These are phyloP conservation scores for Netelia inedita DNA, from an alignment of 2,888 invertebrate genomes.

Conservation along the genomic window DNA sequence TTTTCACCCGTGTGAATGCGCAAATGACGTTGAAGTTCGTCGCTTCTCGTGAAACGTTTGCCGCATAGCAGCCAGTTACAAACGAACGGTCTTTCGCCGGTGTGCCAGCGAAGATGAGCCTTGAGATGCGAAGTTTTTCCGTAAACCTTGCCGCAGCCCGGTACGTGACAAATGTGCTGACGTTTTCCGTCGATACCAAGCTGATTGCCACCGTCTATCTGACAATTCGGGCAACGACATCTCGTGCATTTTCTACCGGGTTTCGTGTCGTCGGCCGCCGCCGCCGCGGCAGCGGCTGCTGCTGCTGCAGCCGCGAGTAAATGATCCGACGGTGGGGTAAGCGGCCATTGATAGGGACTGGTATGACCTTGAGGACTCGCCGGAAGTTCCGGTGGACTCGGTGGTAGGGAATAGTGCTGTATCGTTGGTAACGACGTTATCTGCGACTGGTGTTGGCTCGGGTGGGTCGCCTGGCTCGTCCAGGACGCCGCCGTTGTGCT, in stretches of 20 bases:
- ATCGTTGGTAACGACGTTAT: conserved; percentile 70
- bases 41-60: conserved; percentile 96
- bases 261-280: conserved; percentile 71
- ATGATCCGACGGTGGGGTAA: conserved; percentile 77
- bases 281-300: conserved; percentile 38
- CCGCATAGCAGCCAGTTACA: conserved; percentile 96
- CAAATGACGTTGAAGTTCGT: conserved; percentile 93
- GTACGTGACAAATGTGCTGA: conserved; percentile 94
- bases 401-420: conserved; percentile 78
- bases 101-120: conserved; percentile 96
- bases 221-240: conserved; percentile 93
- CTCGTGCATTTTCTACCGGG: conserved; percentile 89
- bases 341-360: conserved; percentile 78
- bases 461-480: conserved; percentile 62
- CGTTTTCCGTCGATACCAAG: conserved; percentile 92
- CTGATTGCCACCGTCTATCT: conserved; percentile 91
- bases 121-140: conserved; percentile 97
- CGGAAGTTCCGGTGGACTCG: conserved; percentile 77
- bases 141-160: conserved; percentile 95
- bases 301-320: conserved; percentile 54
- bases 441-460: conserved; percentile 69
- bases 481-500: conserved; percentile 57
- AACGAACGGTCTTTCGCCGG: conserved; percentile 95
- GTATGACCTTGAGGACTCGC: conserved; percentile 76
- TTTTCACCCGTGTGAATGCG: conserved; percentile 97